Evolutionary conservation across 2,797 vertebrate genomes (phyloP).

Genomic region (Spinus olivaceus): DNA sequence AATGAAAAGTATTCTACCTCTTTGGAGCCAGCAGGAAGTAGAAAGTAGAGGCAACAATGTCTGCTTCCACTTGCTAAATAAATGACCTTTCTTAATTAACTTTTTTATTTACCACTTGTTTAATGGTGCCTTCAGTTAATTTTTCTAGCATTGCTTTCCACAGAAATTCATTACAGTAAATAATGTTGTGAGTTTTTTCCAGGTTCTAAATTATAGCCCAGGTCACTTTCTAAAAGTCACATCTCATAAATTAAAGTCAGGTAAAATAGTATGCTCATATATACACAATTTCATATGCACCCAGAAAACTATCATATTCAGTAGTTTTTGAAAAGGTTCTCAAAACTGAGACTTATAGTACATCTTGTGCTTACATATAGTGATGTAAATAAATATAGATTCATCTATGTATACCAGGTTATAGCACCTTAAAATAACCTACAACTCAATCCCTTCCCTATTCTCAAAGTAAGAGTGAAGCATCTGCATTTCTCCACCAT

Average conservation of each 20-base stretch:
- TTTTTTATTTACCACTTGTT: neutral
- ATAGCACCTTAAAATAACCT: neutral
- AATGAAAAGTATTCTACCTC: neutral
- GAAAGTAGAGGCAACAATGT: neutral
- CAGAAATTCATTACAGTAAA: neutral
- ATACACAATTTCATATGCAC: neutral
- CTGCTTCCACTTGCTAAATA: neutral
- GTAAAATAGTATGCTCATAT: neutral
- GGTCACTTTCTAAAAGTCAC: neutral
- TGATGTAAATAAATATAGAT: accelerated
- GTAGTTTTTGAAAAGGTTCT: neutral
- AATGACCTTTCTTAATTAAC: neutral
- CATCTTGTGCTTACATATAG: neutral
- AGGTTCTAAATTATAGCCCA: neutral
- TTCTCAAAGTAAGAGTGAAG: neutral
- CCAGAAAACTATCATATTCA: neutral
- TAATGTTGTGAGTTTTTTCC: neutral
- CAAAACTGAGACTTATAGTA: neutral
- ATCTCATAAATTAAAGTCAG: neutral
- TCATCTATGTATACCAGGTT: neutral
- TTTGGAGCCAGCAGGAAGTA: neutral
- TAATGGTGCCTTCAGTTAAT: neutral
- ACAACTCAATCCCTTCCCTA: neutral
- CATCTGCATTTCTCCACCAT: neutral
- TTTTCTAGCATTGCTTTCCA: neutral